Base-by-base conservation (phyloP, 2,113 vertebrate genomes). In the Actinemys pallida region DNA sequence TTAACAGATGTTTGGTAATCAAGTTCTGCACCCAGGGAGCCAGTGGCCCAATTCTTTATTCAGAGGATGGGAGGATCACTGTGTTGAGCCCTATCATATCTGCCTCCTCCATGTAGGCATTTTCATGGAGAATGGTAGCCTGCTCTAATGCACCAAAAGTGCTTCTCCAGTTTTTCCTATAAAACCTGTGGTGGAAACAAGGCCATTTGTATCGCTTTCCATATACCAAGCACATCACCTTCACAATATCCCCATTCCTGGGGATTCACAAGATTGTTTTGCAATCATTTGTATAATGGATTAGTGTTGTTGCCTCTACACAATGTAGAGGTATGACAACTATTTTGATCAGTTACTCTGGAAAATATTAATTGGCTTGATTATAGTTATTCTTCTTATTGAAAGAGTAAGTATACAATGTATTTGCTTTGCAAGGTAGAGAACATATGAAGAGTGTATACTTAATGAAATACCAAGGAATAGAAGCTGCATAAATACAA, bases 171-270 rank as follows among this genome's bases (percentile, higher is more conserved):
- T 17, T 69, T 69, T 69, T 17, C 35, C 65, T 35, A 20, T 69
- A 6, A 35, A 82, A 50, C 19, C 10, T 27, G 12, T 81, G 91
- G 25, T 5, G 75, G 13, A 20, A n/a, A 3, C 4, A 39, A 25
- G 5, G 19, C 31, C 90, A 8, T 16, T 31, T 0, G 0, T 5
- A 14, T 87, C 1, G 2, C 83, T 65, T 82, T 25, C 19, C 35
- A 24, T 16, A 11, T 4, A 24, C 25, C 0, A 81, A 5, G 4
- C 35, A 1, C n/a, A 27, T 10, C 85, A 1, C 65, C 65, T 31
- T 89, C 14, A 84, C 54, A 87, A 10, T 6, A 19, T 93, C 19
- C 8, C 25, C 7, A 0, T 2, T 81, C 45, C 57, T 65, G 6
- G 3, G 49, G 8, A 82, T 47, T 76, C 10, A 6, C 19, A 81